Percentiles rank a stretch among this genome's conserved stretches.
Conservation (phyloP, 2,797 vertebrate genomes). For the Hippoglossus hippoglossus region DNA sequence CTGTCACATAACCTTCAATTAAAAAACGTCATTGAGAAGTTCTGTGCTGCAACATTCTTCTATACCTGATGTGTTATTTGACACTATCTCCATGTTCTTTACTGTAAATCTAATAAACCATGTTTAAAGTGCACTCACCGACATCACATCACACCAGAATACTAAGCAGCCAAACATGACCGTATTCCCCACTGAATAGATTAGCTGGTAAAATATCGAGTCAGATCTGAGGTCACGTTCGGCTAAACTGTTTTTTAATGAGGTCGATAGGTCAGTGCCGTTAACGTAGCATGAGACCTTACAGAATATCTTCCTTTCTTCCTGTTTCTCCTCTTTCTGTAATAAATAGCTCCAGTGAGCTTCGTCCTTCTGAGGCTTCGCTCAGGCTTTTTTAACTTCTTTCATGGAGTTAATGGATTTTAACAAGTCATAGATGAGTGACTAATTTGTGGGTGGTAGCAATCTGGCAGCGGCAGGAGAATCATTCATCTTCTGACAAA, state of each 20-base stretch:
- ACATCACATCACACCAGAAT: neutral
- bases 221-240: neutral
- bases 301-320: neutral
- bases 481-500: slow-evolving; percentile 41
- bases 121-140: neutral
- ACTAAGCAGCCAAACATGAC: neutral
- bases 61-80: neutral
- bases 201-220: neutral
- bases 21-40: too few relatives aligned
- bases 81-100: neutral
- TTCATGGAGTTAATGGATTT: slow-evolving; percentile 41
- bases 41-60: too few relatives aligned
- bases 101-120: neutral
- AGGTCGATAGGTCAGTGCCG: slow-evolving; percentile 14
- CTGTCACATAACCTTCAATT: too few relatives aligned
- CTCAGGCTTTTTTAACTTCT: slow-evolving; percentile 5
- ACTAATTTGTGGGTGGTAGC: slow-evolving; percentile 48
- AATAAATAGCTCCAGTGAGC: slow-evolving; percentile 11
- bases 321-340: neutral
- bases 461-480: slow-evolving; percentile 33
- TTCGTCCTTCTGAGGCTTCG: slow-evolving; percentile 11
- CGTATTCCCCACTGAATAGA: neutral
- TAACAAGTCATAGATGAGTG: slow-evolving; percentile 42
- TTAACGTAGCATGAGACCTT: neutral
- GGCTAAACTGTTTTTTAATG: slow-evolving; percentile 27